Evolutionary conservation across 2,113 vertebrate species (phyloP).

Genomic region (Ranitomeya imitator): DNA sequence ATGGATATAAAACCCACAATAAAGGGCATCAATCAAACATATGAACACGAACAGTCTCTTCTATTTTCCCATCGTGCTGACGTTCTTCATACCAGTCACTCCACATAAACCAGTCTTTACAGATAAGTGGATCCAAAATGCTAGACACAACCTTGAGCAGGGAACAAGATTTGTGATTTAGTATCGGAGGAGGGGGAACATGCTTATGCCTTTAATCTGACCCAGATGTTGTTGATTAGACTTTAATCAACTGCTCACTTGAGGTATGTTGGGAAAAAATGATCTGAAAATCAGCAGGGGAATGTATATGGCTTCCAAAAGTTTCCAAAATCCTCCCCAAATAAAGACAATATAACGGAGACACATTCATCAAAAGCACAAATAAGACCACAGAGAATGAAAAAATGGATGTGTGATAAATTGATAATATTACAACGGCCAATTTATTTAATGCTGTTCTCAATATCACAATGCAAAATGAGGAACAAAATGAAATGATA

Average conservation of each 20-base stretch:
- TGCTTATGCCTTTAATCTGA: constrained; percentile 7
- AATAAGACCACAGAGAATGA: background rate
- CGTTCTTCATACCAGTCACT: background rate
- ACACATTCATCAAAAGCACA: background rate
- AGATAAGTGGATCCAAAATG: background rate
- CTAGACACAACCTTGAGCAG: constrained; percentile 11
- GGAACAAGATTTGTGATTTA: constrained; percentile 31
- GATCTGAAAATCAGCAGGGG: background rate
- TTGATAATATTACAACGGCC: too few relatives aligned
- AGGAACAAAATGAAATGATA: too few relatives aligned
- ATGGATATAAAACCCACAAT: too few relatives aligned
- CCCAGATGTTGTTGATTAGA: constrained; percentile 23
- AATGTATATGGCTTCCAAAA: background rate
- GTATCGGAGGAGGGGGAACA: background rate
- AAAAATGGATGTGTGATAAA: background rate
- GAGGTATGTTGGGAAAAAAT: constrained; percentile 18
- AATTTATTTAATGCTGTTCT: too few relatives aligned
- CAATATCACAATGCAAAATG: too few relatives aligned
- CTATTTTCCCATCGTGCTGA: background rate
- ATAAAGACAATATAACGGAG: background rate
- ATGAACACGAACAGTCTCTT: too few relatives aligned
- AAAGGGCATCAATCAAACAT: too few relatives aligned
- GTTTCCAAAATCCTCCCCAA: background rate
- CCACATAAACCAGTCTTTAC: background rate
- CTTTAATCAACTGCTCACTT: constrained; percentile 23